Evolutionary conservation across 2,797 vertebrate genomes (phyloP).

Genomic region (Triplophysa yarkandensis): DNA sequence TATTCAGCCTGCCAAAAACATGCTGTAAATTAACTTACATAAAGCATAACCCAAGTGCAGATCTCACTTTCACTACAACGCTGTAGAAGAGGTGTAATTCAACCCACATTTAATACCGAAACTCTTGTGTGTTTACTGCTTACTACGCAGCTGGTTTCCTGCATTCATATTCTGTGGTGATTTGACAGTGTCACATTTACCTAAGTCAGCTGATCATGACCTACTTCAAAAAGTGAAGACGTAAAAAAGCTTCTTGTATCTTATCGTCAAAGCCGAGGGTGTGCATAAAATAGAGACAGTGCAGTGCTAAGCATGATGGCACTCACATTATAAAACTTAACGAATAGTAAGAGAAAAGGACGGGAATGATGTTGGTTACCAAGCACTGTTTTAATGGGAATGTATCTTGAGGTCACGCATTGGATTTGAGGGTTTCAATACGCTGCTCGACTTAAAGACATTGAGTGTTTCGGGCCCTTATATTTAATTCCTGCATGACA

Average conservation of each 20-base stretch:
- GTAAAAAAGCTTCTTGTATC: constrained; percentile 20
- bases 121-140: constrained; percentile 22
- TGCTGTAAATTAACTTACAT: background rate
- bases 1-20: background rate
- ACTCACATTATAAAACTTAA: constrained; percentile 13
- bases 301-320: background rate
- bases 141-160: constrained; percentile 24
- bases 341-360: background rate
- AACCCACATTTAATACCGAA: constrained; percentile 26
- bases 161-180: constrained; percentile 20
- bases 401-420: constrained; percentile 19
- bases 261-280: constrained; percentile 25
- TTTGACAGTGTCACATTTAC: constrained; percentile 30
- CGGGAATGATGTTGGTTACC: background rate
- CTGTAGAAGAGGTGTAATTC: background rate
- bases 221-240: constrained; percentile 43
- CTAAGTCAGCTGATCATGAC: constrained; percentile 43
- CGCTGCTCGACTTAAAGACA: too few species aligned
- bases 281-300: constrained; percentile 3
- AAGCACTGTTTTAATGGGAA: background rate
- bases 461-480: too few species aligned
- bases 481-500: background rate
- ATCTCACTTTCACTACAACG: background rate
- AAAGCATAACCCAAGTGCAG: background rate
- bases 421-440: constrained; percentile 8